Evolutionary conservation across 2,888 invertebrate species (phyloP).

Genomic region (Allygus modestus): DNA sequence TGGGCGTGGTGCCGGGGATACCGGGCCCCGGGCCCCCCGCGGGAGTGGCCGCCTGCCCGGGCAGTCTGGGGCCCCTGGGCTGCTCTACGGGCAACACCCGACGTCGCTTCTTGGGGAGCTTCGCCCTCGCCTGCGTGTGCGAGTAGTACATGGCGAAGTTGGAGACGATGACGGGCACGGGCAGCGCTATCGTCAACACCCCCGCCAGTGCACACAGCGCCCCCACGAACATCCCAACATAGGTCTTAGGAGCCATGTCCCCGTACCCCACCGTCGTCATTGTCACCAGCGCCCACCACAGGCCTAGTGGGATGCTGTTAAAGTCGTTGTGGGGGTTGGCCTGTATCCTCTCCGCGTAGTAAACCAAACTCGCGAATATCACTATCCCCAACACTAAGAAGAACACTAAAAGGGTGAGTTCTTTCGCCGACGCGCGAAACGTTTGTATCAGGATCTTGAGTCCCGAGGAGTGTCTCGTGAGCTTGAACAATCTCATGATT

Average conservation of each 20-base stretch:
- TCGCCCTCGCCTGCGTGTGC: constrained; percentile 96
- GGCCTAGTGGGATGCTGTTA: constrained; percentile 97
- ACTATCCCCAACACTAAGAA: constrained; percentile 98
- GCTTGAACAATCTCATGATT: constrained; percentile 97
- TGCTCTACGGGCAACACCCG: constrained; percentile 98
- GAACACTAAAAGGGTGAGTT: constrained; percentile 96
- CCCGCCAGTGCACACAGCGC: constrained; percentile 98
- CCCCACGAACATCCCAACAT: constrained; percentile 99
- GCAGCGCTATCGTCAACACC: constrained; percentile 98
- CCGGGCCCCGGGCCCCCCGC: constrained; percentile 70
- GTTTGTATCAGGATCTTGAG: constrained; percentile 99
- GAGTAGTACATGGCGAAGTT: constrained; percentile 99
- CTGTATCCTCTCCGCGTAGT: constrained; percentile 98
- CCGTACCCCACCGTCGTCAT: constrained; percentile 99
- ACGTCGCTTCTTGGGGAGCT: constrained; percentile 98
- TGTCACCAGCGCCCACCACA: constrained; percentile 99
- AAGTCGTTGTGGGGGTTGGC: constrained; percentile 98
- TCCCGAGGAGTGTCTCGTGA: constrained; percentile 98
- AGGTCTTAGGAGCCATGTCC: constrained; percentile 99
- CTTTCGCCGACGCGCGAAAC: constrained; percentile 97
- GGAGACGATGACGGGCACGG: constrained; percentile 99
- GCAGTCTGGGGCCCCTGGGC: constrained; percentile 83
- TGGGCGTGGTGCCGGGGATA: constrained; percentile 73
- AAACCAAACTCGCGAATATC: constrained; percentile 98
- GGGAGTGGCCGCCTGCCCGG: constrained; percentile 75